Base-by-base conservation (phyloP, 2,888 invertebrate genomes). In the Calliphora vomitoria region DNA sequence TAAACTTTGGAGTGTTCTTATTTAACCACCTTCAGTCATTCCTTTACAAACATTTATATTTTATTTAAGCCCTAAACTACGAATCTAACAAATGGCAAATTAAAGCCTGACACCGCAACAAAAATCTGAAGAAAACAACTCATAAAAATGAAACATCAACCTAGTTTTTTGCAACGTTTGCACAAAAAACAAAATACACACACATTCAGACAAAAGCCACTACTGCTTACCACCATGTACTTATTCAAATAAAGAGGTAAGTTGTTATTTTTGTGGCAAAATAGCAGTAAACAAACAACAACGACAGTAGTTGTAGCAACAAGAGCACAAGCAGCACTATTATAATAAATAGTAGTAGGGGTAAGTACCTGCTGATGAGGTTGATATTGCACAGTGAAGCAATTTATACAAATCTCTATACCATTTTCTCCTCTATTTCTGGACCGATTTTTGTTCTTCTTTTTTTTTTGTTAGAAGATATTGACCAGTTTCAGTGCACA, bases 171-270 rank as follows among this genome's bases (percentile, higher is more conserved):
- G 68, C 53, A 38, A 55, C 13, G 20, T 78, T 76, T 76, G 64
- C 55, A 74, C 44, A 20, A 53, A n/a, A 41, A 41, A 15, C 8
- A 10, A 10, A 64, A 35, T 44, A 60, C 58, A 44, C 18, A 44
- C n/a, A 25, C 25, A 25, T 25, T 25, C 25, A 58, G 55, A 55
- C 15, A 72, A 55, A 44, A 64, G n/a, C 53, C 72, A n/a, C 11
- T 60, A 50, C 20, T 53, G 47, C 69, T 81, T 44, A 10, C 62
- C 69, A 50, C 64, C 31, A 44, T 62, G 55, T 71, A 64, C 66
- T 44, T 47, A 64, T 72, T 64, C 47, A 82, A 80, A 85, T 82
- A 69, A 82, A 82, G 82, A 79, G 86, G 74, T 82, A 82, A 78
- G 60, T 82, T 82, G 72, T 74, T 82, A 74, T 86, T 79, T 82